Conservation (phyloP, 2,113 vertebrate genomes). For the Sturnira hondurensis region DNA sequence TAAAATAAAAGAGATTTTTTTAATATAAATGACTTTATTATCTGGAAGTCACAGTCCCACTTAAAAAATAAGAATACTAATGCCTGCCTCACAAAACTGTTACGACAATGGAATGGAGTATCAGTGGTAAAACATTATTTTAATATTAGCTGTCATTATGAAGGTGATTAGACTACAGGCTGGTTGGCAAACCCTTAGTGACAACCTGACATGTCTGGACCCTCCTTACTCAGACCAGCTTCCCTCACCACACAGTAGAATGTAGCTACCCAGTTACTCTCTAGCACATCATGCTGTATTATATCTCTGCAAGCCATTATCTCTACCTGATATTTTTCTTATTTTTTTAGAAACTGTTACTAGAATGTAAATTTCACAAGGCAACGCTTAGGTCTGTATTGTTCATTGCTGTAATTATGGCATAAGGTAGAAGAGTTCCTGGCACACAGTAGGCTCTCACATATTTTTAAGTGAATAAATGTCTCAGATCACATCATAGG, state of each 20-base stretch:
- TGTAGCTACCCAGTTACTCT: neutral
- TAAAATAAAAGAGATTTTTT: no score
- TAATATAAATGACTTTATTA: neutral
- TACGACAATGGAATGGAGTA: neutral
- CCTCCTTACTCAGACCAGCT: neutral
- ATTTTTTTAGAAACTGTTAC: neutral
- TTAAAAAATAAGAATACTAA: neutral
- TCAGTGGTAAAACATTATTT: neutral
- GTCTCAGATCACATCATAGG: neutral
- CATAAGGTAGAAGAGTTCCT: neutral
- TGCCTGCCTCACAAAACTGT: neutral
- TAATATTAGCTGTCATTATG: neutral
- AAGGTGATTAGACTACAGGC: neutral
- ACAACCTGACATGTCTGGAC: neutral
- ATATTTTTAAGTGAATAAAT: constrained; percentile 10
- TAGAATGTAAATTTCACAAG: neutral
- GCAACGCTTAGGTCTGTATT: neutral
- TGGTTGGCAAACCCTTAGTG: neutral
- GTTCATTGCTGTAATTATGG: neutral
- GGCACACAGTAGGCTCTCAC: neutral
- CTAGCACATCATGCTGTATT: neutral
- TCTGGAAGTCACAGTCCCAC: neutral
- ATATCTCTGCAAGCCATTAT: neutral
- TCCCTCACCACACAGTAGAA: neutral
- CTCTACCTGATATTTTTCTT: neutral